Percentiles rank a stretch among this genome's conserved stretches.
These are phyloP conservation scores for Trichonephila inaurata DNA, from an alignment of 1,140 invertebrate species.

Conservation along the genomic window DNA sequence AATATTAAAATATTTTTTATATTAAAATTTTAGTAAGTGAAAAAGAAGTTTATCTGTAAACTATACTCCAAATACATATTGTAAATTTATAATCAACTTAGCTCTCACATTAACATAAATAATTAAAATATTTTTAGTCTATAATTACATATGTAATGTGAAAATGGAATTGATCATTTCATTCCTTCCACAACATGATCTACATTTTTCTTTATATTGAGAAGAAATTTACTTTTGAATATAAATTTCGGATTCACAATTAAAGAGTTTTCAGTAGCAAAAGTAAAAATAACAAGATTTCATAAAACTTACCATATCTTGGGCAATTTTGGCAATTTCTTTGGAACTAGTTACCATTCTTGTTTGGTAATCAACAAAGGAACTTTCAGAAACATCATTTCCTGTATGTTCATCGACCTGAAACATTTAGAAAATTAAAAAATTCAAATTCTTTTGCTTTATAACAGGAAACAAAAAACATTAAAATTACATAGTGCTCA, in stretches of 20 bases:
- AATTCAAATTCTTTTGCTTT: no score
- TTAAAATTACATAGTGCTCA: constrained; percentile 79
- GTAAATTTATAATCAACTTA: no score
- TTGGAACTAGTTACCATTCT: constrained; percentile 96
- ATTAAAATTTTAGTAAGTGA: no score
- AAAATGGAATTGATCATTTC: no score
- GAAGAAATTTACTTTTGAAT: neutral
- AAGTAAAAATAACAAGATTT: neutral
- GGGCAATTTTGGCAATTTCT: constrained; percentile 94
- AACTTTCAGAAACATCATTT: constrained; percentile 79
- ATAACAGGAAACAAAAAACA: no score
- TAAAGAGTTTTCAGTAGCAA: neutral
- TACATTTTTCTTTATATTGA: neutral
- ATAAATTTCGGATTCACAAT: neutral
- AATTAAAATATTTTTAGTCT: no score
- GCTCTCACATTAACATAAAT: no score
- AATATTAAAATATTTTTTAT: no score
- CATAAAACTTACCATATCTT: constrained; percentile 90
- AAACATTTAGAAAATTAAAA: constrained; percentile 31
- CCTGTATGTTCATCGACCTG: constrained; percentile 81
- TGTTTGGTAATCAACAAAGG: constrained; percentile 97
- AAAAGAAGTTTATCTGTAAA: no score
- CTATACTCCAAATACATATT: no score
- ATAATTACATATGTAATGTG: no score
- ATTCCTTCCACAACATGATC: no score